Evolutionary conservation across 1,140 invertebrate species (phyloP).

Genomic region (Xylocopa sonorina): DNA sequence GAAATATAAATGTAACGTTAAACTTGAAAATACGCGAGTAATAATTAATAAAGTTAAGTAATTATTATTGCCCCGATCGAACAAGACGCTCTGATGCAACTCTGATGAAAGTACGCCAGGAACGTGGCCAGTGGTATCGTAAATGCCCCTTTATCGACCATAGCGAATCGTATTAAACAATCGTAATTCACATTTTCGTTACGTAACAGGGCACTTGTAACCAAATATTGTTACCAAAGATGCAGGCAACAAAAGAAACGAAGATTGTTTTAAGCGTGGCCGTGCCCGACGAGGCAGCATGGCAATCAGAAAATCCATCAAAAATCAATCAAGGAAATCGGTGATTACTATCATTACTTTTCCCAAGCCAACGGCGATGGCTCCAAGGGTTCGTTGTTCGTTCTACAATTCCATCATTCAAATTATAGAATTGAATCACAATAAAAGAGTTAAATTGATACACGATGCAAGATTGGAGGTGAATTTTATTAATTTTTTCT

Average conservation of each 20-base stretch:
- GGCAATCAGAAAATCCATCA: slow-evolving; percentile 38
- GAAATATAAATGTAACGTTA: no score
- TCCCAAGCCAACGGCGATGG: background rate
- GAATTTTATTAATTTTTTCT: background rate
- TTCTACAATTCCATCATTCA: slow-evolving; percentile 23
- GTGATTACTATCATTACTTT: slow-evolving; percentile 40
- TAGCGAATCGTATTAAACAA: slow-evolving; percentile 63
- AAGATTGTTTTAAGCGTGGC: slow-evolving; percentile 13
- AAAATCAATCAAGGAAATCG: slow-evolving; percentile 35
- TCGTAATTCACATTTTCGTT: slow-evolving; percentile 68
- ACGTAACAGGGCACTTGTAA: background rate
- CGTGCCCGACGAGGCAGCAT: background rate
- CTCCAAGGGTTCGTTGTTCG: background rate
- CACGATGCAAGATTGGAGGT: no score
- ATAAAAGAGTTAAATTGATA: no score
- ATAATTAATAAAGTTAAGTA: no score
- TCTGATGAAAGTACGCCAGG: slow-evolving; percentile 4
- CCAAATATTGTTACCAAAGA: background rate
- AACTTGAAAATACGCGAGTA: no score
- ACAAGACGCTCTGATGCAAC: slow-evolving; percentile 7
- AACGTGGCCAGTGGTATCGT: background rate
- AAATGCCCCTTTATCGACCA: slow-evolving; percentile 65
- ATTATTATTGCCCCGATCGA: slow-evolving; percentile 15
- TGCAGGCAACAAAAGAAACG: background rate
- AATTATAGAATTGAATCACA: slow-evolving; percentile 14